phyloP scores from a whole-genome alignment of 2,888 invertebrate genomes.

The Euplexia lucipara region DNA sequence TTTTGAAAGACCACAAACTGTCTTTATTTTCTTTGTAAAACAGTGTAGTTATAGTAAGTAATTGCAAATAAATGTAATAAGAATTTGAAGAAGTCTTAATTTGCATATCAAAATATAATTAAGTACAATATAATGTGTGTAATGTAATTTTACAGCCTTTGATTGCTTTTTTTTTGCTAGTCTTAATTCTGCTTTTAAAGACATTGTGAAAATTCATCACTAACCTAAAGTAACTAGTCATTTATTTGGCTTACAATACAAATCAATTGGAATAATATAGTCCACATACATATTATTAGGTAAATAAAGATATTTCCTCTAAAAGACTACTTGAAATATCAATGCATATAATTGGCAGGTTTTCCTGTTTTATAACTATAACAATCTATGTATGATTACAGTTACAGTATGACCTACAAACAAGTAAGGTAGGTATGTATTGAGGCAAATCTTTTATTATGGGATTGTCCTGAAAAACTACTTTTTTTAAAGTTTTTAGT shows the following conservation, averaged over 20 bases:
- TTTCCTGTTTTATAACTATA: constrained; percentile 39
- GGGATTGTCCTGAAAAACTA: not conserved
- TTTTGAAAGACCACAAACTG: constrained; percentile 4
- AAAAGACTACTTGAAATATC: constrained; percentile 23
- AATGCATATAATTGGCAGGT: constrained; percentile 9
- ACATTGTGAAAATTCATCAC: too few species aligned
- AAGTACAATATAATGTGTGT: too few species aligned
- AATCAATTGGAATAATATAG: not conserved
- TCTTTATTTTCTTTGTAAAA: constrained; percentile 13
- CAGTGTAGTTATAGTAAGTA: not conserved
- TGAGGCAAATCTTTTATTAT: not conserved
- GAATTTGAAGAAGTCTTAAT: not conserved
- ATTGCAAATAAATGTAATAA: too few species aligned
- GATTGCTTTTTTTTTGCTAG: too few species aligned
- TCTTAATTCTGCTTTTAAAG: too few species aligned
- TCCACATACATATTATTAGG: not conserved
- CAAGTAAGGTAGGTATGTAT: not conserved
- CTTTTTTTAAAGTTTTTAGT: too few species aligned
- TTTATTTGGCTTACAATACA: not conserved
- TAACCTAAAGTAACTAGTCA: not conserved
- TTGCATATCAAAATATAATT: constrained; percentile 11
- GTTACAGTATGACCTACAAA: not conserved
- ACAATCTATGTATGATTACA: constrained; percentile 12
- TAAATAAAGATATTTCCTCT: constrained; percentile 43
- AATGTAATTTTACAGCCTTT: too few species aligned